Evolutionary conservation across 2,113 vertebrate species (phyloP).

Genomic region (Anolis carolinensis): DNA sequence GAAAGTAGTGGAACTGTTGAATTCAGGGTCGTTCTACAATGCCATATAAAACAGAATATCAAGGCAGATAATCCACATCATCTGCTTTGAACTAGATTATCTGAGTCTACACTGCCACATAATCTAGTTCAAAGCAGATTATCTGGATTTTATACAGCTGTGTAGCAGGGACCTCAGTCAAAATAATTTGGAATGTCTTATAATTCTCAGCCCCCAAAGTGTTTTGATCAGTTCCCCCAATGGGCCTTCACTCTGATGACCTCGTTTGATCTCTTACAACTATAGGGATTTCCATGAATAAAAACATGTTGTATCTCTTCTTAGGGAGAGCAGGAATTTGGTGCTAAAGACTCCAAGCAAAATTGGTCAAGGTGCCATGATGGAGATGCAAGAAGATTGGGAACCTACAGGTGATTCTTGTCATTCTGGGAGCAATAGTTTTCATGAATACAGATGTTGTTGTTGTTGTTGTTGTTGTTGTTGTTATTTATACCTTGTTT

Average conservation of each 20-base stretch:
- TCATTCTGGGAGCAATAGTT: constrained; percentile 2
- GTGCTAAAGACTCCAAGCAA: constrained; percentile 11
- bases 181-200: not conserved
- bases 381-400: constrained; percentile 18
- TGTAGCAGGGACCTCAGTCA: too few relatives aligned
- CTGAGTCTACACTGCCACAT: too few relatives aligned
- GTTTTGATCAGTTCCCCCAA: not conserved
- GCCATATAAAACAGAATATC: too few relatives aligned
- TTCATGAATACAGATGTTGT: constrained; percentile 13
- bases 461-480: not conserved
- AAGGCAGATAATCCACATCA: too few relatives aligned
- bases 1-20: too few relatives aligned
- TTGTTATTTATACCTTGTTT: too few relatives aligned
- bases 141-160: too few relatives aligned
- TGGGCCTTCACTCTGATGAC: not conserved
- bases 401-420: constrained; percentile 2
- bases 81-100: too few relatives aligned
- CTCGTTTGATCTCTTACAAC: not conserved
- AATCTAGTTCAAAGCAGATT: too few relatives aligned
- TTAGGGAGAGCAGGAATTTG: constrained; percentile 23
- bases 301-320: constrained; percentile 30
- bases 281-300: not conserved
- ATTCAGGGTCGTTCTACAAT: too few relatives aligned
- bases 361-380: constrained; percentile 18
- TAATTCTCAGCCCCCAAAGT: not conserved